Evolutionary conservation across 2,113 vertebrate genomes (phyloP).

Genomic region (Zapus hudsonius): DNA sequence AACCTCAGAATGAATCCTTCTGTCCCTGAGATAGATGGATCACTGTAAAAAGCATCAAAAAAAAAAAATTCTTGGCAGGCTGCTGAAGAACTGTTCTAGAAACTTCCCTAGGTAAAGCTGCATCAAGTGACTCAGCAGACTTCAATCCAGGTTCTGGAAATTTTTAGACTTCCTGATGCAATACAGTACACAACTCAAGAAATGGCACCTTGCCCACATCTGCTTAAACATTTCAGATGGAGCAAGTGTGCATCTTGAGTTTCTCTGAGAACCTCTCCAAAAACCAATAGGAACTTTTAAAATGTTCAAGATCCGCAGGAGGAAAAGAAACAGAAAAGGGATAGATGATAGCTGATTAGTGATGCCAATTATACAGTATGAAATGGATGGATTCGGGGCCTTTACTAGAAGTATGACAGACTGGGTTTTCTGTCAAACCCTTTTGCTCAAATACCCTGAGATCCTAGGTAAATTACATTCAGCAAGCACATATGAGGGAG

Average conservation of each 20-base stretch:
- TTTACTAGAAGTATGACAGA: not conserved
- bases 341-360: not conserved
- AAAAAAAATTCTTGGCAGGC: not conserved
- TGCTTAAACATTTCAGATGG: not conserved
- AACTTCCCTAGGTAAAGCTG: not conserved
- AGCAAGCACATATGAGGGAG: not conserved
- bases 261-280: not conserved
- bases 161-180: not conserved
- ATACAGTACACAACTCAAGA: not conserved
- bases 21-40: not conserved
- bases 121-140: not conserved
- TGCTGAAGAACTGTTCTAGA: not conserved
- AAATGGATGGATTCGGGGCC: not conserved
- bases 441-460: not conserved
- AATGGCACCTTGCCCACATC: not conserved
- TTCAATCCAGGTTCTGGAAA: not conserved
- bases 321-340: not conserved
- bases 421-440: not conserved
- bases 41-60: not conserved
- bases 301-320: slow-evolving; percentile 15
- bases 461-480: not conserved
- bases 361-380: not conserved
- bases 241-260: not conserved
- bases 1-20: not conserved
- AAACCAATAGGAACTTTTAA: not conserved